These are phyloP conservation scores for Thalassaphorura encarpata DNA, from an alignment of 1,140 invertebrate genomes.

Conservation along the genomic window DNA sequence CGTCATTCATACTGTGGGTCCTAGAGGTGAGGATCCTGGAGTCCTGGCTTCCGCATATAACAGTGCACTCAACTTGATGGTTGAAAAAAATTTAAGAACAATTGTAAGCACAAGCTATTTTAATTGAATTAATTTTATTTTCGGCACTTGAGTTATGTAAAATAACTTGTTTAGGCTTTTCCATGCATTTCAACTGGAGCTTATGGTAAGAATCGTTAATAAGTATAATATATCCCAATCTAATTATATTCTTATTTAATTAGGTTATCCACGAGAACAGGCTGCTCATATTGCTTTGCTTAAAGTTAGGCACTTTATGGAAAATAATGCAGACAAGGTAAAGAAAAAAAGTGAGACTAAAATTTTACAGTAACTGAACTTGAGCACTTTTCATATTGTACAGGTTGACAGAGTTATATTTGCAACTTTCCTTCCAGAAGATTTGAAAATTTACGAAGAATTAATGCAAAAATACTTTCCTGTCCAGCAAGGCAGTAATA, in stretches of 20 bases:
- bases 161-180: slow-evolving; percentile 39
- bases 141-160: slow-evolving; percentile 4
- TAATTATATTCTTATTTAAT: slow-evolving; percentile 21
- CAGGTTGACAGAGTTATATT: slow-evolving; percentile 68
- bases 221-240: background rate
- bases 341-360: background rate
- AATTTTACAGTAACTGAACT: slow-evolving; percentile 1
- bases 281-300: slow-evolving; percentile 62
- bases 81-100: slow-evolving; percentile 37
- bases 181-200: slow-evolving; percentile 47
- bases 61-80: slow-evolving; percentile 36
- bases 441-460: slow-evolving; percentile 62
- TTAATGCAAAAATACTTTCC: slow-evolving; percentile 11
- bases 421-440: slow-evolving; percentile 61
- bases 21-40: slow-evolving; percentile 37
- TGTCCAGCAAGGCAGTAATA: background rate
- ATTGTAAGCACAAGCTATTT: slow-evolving; percentile 35
- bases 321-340: slow-evolving; percentile 45
- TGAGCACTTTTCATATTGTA: slow-evolving; percentile 35
- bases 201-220: slow-evolving; percentile 34
- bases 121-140: slow-evolving; percentile 33
- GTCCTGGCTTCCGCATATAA: slow-evolving; percentile 37
- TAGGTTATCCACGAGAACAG: slow-evolving; percentile 60
- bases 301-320: slow-evolving; percentile 55
- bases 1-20: slow-evolving; percentile 45